A percentile compares a stretch with the other conserved stretches of the same genome.
These are phyloP conservation scores for Mergus octosetaceus DNA, from an alignment of 2,797 vertebrate species.

Conservation along the genomic window DNA sequence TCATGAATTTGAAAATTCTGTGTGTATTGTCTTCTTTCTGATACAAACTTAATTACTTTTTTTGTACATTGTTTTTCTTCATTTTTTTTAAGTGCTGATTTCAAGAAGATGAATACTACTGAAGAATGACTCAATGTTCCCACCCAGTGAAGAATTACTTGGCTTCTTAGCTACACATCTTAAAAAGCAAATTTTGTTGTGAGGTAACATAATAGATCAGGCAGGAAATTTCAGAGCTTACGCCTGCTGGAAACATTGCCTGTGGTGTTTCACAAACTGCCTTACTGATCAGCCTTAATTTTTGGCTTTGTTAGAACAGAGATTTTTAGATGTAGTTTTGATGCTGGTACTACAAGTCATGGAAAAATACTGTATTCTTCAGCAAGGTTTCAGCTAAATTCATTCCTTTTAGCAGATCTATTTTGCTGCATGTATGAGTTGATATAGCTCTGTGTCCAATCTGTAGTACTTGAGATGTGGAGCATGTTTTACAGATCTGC, in stretches of 20 bases:
- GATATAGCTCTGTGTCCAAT: not conserved
- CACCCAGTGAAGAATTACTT: not conserved
- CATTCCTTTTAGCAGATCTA: not conserved
- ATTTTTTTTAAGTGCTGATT: not conserved
- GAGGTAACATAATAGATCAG: not conserved
- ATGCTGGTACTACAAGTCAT: not conserved
- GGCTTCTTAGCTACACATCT: not conserved
- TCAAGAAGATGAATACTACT: not conserved
- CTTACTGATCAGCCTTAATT: not conserved
- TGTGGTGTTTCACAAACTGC: not conserved
- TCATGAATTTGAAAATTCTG: not conserved
- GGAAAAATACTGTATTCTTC: not conserved
- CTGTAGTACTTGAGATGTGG: no score
- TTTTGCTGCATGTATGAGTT: rapidly evolving
- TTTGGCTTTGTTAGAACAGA: not conserved
- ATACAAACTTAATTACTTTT: not conserved
- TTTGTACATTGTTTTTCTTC: not conserved
- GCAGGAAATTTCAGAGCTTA: not conserved
- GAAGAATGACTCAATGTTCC: not conserved
- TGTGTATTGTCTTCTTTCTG: rapidly evolving
- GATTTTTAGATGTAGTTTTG: not conserved
- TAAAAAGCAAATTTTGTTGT: not conserved
- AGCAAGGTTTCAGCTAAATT: not conserved
- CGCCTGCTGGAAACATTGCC: not conserved
- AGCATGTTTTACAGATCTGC: not conserved